Conservation (phyloP, 2,888 invertebrate species). For the Brenthis daphne region DNA sequence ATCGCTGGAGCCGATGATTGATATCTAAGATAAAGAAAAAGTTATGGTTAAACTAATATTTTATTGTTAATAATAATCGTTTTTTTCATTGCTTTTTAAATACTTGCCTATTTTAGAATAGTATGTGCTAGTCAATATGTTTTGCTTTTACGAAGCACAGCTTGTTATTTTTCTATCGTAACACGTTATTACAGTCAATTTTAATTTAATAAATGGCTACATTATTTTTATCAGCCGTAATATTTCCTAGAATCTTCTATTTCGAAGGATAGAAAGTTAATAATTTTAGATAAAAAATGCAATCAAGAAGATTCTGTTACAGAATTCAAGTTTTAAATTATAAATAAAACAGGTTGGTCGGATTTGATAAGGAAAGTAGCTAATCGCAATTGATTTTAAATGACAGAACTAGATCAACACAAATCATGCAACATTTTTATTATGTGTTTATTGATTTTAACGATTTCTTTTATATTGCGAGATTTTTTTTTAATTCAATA, state of each 20-base stretch:
- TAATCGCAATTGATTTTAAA: conserved; percentile 30
- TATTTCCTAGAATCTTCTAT: conserved; percentile 8
- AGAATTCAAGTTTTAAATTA: conserved; percentile 21
- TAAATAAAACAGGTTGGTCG: conserved; percentile 29
- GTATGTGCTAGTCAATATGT: no score
- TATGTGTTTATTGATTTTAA: conserved; percentile 25
- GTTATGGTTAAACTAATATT: no score
- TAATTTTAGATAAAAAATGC: conserved; percentile 5
- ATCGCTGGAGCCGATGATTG: no score
- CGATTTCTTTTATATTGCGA: conserved; percentile 15
- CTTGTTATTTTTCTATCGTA: no score
- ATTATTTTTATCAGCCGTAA: no score
- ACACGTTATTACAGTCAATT: no score
- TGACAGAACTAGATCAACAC: conserved; percentile 32
- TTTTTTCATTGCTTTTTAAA: no score
- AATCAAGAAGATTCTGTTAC: conserved; percentile 22
- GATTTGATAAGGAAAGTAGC: conserved; percentile 31
- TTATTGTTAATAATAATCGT: no score
- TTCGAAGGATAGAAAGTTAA: conserved; percentile 13
- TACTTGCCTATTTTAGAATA: no score
- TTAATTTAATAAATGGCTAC: no score
- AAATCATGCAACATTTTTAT: conserved; percentile 33
- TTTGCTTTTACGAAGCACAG: no score
- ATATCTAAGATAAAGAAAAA: no score
- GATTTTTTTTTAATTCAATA: conserved; percentile 3